Evolutionary conservation across 2,113 vertebrate genomes (phyloP), one percentile per base, ranked within the genome.

Genomic region (Morone saxatilis): DNA sequence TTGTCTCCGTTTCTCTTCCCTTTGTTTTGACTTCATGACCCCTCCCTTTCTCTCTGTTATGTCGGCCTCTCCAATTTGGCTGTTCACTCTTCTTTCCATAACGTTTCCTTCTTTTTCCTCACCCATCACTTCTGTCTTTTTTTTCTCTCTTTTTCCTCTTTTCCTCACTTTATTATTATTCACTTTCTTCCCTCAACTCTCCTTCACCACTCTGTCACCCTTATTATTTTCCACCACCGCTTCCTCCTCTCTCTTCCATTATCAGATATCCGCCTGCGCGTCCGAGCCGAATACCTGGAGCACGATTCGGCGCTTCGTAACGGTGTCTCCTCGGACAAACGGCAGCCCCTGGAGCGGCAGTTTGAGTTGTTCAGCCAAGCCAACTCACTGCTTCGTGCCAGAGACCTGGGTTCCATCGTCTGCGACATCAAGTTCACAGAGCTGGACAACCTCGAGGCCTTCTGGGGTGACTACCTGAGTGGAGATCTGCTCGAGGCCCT

Each of bases 391-490:
- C 96, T 98, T 59, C 96, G 96, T 4, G 90, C 96, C 12, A 93
- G 97, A 38, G 97, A 98, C 92, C 94, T 98, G 85, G 97, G 97
- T 38, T 97, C 97, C 2, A 96, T 98, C 51, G 95, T 97, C 74
- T 98, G 97, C 4, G 96, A 97, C 92, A 98, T 98, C 94, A 98
- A 98, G 88, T 98, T 98, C 89, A 97, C 97, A 0, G 97, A 97
- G 88, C 92, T 98, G 86, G 95, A 96, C 48, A 98, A 98, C 89
- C 94, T 98, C 25, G 97, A 98, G 56, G 97, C 97, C 78, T 98
- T 98, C 94, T 98, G 97, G 97, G 91, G 92, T 0, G 97, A 98
- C 94, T 98, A 98, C 92, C 95, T 98, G 90, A 98, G 96, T 0
- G 97, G 97, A 0, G 96, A 96, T 1, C 93, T 98, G 90, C 92